Base-by-base conservation (phyloP, 2,797 vertebrate genomes). In the Centroberyx gerrardi region DNA sequence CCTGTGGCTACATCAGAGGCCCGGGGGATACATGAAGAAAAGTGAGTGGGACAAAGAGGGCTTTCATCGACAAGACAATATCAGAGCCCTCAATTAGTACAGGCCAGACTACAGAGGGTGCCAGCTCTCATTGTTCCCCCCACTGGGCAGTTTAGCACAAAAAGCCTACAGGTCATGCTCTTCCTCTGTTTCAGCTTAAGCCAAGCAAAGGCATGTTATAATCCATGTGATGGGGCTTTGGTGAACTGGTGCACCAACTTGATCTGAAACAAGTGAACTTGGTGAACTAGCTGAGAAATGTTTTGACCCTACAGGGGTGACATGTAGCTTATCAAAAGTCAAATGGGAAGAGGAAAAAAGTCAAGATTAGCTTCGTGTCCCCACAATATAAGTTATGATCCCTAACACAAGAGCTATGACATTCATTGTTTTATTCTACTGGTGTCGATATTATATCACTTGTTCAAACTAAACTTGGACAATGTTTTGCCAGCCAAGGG, bases 61-160 rank as follows among this genome's bases (percentile, higher is more conserved):
- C 95, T 97, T 97, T 97, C 96, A 96, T 91, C 72, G 14, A 78
- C 76, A 67, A 91, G 92, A 96, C 93, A 91, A 96, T 96, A 94
- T 96, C 93, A 90, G 83, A 78, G 82, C 84, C 94, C 71, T 92
- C 93, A 96, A 94, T 95, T 96, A 96, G 95, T 82, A 65, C 89
- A 86, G 92, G 87, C 91, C 91, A 92, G 91, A 86, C 90, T 78
- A 65, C 88, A 90, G 93, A 91, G 93, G 89, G 91, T 90, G 91
- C 91, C 90, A 91, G 88, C 81, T 3, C 84, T 82, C 79, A 93
- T 88, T 89, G 80, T 79, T 77, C 80, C 76, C 56, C 65, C 62
- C 31, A 17, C 65, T 49, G 51, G 72, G 70, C 78, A 77, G 82
- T 87, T 82, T 46, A 76, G 74, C 66, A 73, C 68, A 79, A 80